Evolutionary conservation across 2,888 invertebrate species (phyloP), one percentile per base, ranked within the genome.

Genomic region (Caradrina clavipalpis): DNA sequence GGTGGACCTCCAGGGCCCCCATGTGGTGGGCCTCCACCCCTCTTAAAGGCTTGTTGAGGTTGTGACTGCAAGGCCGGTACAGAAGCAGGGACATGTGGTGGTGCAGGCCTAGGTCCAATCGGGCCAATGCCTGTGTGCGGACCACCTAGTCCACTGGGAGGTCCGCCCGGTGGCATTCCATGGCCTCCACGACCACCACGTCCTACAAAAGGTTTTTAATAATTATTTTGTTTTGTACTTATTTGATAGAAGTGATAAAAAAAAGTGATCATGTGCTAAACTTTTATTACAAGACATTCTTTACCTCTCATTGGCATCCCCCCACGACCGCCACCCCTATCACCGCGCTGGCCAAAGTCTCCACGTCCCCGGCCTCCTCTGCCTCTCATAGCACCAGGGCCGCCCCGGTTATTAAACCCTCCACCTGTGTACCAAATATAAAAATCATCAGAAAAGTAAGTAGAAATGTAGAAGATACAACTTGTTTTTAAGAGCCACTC

Each of bases 251-350:
- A 26, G 26, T 26, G 26, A 26, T 4, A 2, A 26, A 26, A 26
- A 26, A 26, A 26, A 3, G 26, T 26, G 26, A 26, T 7, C 35
- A 35, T 8, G 35, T 35, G 35, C 35, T 35, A 2, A n/a, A 35
- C 15, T 45, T 35, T 35, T 19, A 42, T 45, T 6, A 22, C 15
- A 19, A 39, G 39, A 22, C 45, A 21, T 17, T 42, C 15, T n/a
- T 60, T 80, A 94, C 95, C 95, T 93, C 95, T 92, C 95, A 95
- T 95, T 7, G 91, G 93, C 95, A 95, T 94, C 58, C 95, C 95
- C 47, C 95, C 92, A 49, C 94, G 87, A 11, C 93, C 92, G 50
- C 89, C 90, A 1, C 94, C 95, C 69, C 95, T 88, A 59, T 94
- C 95, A 74, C 90, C 92, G 45, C 94, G 87, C 17, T 89, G 95